Conservation (phyloP, 2,888 invertebrate genomes). For the Itoplectis maculator region DNA sequence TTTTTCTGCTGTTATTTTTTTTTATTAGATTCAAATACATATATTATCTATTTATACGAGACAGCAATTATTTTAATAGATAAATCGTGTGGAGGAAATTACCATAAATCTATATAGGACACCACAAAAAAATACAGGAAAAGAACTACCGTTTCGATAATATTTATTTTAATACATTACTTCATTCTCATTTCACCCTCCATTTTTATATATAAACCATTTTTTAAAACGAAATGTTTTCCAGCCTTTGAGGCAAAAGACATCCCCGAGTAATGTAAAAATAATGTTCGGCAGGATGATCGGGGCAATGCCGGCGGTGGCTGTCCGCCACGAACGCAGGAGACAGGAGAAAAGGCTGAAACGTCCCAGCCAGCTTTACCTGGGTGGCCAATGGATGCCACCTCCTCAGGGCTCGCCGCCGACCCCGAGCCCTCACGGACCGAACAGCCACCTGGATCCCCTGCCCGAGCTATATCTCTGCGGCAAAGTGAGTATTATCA, state of each 20-base stretch:
- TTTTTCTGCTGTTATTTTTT: too few species aligned
- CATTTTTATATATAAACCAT: too few species aligned
- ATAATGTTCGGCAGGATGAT: conserved; percentile 88
- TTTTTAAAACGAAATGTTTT: background rate
- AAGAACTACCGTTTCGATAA: too few species aligned
- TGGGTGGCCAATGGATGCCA: conserved; percentile 88
- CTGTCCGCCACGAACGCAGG: conserved; percentile 92
- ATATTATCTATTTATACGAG: too few species aligned
- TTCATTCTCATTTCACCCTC: too few species aligned
- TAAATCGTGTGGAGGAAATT: too few species aligned
- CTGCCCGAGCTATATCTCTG: conserved; percentile 90
- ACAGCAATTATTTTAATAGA: too few species aligned
- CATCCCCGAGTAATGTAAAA: conserved; percentile 20
- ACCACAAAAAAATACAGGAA: too few species aligned
- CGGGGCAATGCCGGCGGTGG: conserved; percentile 95
- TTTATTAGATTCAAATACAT: too few species aligned
- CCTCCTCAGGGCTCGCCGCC: conserved; percentile 87
- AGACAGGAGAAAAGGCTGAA: conserved; percentile 90
- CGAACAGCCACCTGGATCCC: conserved; percentile 86
- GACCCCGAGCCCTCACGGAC: conserved; percentile 88
- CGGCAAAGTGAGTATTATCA: conserved; percentile 87
- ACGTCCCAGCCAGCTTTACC: conserved; percentile 87
- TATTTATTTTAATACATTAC: too few species aligned
- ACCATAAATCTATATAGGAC: too few species aligned
- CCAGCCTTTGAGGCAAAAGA: background rate